phyloP scores from a whole-genome alignment of 2,888 invertebrate species.

The Caenorhabditis sp. region DNA sequence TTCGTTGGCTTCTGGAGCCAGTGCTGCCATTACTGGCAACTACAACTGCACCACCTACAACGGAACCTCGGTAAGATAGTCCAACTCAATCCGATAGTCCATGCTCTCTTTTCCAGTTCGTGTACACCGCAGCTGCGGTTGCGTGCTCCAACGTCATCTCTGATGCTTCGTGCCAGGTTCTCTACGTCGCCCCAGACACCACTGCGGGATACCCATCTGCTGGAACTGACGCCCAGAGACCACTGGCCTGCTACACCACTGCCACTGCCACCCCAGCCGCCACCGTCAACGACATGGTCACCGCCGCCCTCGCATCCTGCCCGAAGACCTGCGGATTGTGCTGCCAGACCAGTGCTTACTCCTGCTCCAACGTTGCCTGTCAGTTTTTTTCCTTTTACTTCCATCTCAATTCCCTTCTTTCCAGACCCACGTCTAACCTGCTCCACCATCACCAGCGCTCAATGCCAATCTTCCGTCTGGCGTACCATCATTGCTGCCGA shows the following conservation, averaged over 20 bases:
- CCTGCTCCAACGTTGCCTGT: conserved; percentile 64
- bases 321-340: conserved; percentile 68
- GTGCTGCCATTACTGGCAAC: conserved; percentile 47
- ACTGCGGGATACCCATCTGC: conserved; percentile 39
- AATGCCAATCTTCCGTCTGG: conserved; percentile 59
- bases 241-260: conserved; percentile 51
- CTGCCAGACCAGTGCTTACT: conserved; percentile 60
- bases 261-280: conserved; percentile 48
- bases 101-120: conserved; percentile 21
- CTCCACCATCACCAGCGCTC: conserved; percentile 49
- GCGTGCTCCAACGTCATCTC: conserved; percentile 52
- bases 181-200: conserved; percentile 48
- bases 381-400: neutral
- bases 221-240: conserved; percentile 52
- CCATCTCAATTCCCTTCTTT: neutral
- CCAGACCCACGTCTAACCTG: conserved; percentile 48
- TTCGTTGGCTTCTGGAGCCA: conserved; percentile 35
- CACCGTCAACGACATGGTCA: conserved; percentile 35
- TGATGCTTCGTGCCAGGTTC: conserved; percentile 40
- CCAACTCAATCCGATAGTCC: neutral
- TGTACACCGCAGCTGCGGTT: conserved; percentile 53
- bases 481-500: conserved; percentile 61
- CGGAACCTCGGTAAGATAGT: conserved; percentile 35
- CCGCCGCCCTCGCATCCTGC: conserved; percentile 52
- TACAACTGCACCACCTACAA: conserved; percentile 56